Evolutionary conservation across 2,888 invertebrate species (phyloP).

Genomic region (Metopia argyrocephala): DNA sequence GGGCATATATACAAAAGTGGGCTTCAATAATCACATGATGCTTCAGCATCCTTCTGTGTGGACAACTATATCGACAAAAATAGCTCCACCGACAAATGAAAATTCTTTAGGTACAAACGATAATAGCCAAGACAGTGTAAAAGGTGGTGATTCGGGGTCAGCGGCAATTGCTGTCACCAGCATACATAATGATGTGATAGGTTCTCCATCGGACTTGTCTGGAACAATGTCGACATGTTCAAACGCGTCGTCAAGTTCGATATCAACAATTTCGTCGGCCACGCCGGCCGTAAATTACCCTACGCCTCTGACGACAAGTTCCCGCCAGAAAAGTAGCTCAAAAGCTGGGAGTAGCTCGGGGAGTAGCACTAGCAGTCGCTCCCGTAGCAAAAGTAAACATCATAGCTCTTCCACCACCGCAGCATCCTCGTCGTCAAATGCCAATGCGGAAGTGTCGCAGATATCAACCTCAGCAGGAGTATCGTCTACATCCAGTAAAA

Average conservation of each 20-base stretch:
- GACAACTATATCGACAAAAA: slow-evolving; percentile 70
- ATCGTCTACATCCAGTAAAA: slow-evolving; percentile 44
- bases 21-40: slow-evolving; percentile 86
- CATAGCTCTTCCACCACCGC: slow-evolving; percentile 58
- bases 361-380: slow-evolving; percentile 70
- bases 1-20: slow-evolving; percentile 88
- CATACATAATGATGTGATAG: slow-evolving; percentile 54
- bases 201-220: slow-evolving; percentile 64
- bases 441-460: slow-evolving; percentile 58
- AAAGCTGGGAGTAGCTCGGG: slow-evolving; percentile 68
- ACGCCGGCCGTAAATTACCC: slow-evolving; percentile 51
- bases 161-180: slow-evolving; percentile 76
- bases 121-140: slow-evolving; percentile 67
- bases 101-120: slow-evolving; percentile 58
- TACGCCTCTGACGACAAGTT: slow-evolving; percentile 76
- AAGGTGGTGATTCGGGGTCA: slow-evolving; percentile 49
- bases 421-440: slow-evolving; percentile 53
- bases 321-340: slow-evolving; percentile 77
- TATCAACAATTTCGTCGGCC: slow-evolving; percentile 66
- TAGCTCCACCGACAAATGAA: slow-evolving; percentile 47
- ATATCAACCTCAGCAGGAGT: slow-evolving; percentile 46
- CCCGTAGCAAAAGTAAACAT: slow-evolving; percentile 70
- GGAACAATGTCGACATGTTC: slow-evolving; percentile 65
- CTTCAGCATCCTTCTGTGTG: slow-evolving; percentile 79
- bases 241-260: slow-evolving; percentile 67